phyloP scores from a whole-genome alignment of 2,888 invertebrate genomes.

The Chrysolina americana region DNA sequence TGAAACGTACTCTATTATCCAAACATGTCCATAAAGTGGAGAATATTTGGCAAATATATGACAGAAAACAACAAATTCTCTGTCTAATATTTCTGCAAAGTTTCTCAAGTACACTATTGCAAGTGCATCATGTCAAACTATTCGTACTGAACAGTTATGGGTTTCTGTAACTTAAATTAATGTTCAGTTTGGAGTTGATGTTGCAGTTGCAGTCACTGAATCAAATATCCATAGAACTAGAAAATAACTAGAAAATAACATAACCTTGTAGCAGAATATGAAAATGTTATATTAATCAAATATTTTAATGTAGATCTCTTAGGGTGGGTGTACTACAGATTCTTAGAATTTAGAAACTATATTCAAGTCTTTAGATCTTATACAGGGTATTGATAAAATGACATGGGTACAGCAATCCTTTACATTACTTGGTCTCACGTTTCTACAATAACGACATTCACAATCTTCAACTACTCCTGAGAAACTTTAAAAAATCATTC shows the following conservation, averaged over 20 bases:
- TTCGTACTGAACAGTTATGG: slow-evolving; percentile 4
- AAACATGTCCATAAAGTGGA: too few species aligned
- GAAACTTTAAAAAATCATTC: not conserved
- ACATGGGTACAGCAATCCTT: slow-evolving; percentile 10
- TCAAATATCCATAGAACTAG: slow-evolving; percentile 1
- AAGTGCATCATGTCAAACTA: not conserved
- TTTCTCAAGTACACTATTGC: too few species aligned
- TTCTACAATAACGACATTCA: not conserved
- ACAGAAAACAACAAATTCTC: too few species aligned
- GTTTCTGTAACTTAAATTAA: not conserved
- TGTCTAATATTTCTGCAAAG: too few species aligned
- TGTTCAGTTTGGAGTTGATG: not conserved
- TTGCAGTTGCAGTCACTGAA: not conserved
- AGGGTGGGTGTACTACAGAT: too few species aligned
- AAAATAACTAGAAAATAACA: slow-evolving; percentile 6
- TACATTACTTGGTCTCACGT: slow-evolving; percentile 12
- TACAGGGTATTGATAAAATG: not conserved
- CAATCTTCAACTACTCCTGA: not conserved
- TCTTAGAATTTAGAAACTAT: not conserved
- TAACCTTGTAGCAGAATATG: not conserved
- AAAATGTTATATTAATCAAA: slow-evolving; percentile 10
- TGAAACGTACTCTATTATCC: too few species aligned
- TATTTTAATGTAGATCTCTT: slow-evolving; percentile 12
- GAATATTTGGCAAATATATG: too few species aligned
- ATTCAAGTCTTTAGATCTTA: slow-evolving; percentile 3